These are phyloP conservation scores for Rhopalosiphum padi DNA, from an alignment of 1,140 invertebrate genomes.

Conservation along the genomic window DNA sequence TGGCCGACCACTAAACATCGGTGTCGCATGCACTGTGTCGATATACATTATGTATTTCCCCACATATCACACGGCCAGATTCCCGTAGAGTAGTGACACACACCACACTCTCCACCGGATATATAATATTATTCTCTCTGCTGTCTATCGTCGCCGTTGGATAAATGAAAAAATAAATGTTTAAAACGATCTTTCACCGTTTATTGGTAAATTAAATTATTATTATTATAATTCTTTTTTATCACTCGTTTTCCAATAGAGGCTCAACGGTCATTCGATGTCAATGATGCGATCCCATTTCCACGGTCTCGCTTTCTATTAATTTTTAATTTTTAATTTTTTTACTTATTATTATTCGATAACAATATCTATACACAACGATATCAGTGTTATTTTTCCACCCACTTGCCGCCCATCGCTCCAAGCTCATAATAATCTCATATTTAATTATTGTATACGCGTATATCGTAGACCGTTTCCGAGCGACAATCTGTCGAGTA, in stretches of 20 bases:
- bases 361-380: not conserved
- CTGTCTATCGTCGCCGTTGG: not conserved
- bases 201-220: not conserved
- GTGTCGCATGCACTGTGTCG: not conserved
- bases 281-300: not conserved
- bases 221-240: not conserved
- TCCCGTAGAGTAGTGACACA: not conserved
- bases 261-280: not conserved
- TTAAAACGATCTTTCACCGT: not conserved
- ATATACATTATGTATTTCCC: not conserved
- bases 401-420: not conserved
- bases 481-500: not conserved
- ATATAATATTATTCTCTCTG: not conserved
- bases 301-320: not conserved
- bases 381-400: not conserved
- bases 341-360: not conserved
- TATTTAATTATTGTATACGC: not conserved
- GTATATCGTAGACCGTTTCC: not conserved
- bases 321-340: not conserved
- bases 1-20: not conserved
- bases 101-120: not conserved
- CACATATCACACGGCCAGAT: not conserved
- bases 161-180: not conserved
- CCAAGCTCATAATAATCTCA: not conserved
- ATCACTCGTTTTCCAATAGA: not conserved